Percentiles rank a stretch among this genome's conserved stretches.
Conservation (phyloP, 2,797 vertebrate genomes). For the Sebastes taczanowskii region DNA sequence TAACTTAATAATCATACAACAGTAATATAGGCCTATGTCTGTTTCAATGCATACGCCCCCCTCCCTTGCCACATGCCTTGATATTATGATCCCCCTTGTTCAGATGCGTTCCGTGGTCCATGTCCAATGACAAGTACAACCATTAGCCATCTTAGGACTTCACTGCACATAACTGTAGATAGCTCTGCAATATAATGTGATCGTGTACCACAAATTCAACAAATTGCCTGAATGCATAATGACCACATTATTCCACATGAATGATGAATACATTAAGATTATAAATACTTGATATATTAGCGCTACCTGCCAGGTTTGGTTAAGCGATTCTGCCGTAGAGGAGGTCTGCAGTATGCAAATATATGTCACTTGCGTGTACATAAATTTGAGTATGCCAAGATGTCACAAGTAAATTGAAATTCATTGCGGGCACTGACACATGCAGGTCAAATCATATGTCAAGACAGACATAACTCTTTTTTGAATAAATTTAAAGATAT, state of each 20-base stretch:
- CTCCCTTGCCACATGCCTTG: not conserved
- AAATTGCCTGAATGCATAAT: conserved; percentile 11
- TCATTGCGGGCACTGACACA: conserved; percentile 2
- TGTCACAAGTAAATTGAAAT: conserved; percentile 18
- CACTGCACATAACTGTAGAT: not conserved
- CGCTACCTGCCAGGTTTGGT: not conserved
- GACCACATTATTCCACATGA: not conserved
- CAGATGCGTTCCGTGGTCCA: not conserved
- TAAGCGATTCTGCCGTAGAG: not conserved
- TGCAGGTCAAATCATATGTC: not conserved
- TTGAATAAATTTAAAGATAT: not conserved
- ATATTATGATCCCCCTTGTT: not conserved
- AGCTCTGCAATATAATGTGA: not conserved
- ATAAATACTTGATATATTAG: conserved; percentile 2
- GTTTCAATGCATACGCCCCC: not conserved
- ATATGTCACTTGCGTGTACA: conserved; percentile 16
- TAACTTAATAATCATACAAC: not conserved
- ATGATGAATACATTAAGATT: conserved; percentile 20
- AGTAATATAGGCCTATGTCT: not conserved
- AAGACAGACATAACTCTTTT: not conserved
- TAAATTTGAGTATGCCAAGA: not conserved
- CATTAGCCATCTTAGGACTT: not conserved
- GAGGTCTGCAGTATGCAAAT: conserved; percentile 18
- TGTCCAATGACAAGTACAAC: not conserved
- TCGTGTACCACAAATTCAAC: not conserved